phyloP scores from a whole-genome alignment of 2,113 vertebrate genomes.

The Rhinoptilus africanus region DNA sequence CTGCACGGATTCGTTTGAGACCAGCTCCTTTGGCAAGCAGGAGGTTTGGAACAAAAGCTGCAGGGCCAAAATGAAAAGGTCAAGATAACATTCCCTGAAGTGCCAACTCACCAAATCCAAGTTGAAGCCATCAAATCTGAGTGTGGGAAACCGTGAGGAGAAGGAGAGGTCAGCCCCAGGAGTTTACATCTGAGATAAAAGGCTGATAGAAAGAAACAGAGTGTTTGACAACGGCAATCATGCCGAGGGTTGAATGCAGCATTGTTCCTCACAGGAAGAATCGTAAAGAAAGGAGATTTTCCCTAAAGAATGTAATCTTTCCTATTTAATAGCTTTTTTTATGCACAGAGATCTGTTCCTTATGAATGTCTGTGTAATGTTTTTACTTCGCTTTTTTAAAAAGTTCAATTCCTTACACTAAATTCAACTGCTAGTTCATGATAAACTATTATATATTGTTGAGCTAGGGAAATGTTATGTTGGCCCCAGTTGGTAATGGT shows the following conservation, averaged over 20 bases:
- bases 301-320: neutral
- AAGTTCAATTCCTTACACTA: neutral
- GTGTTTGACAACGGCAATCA: constrained; percentile 29
- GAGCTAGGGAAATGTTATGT: neutral
- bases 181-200: constrained; percentile 34
- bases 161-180: constrained; percentile 18
- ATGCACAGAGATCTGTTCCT: neutral
- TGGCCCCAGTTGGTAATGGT: neutral
- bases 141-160: constrained; percentile 26
- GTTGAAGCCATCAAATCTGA: neutral
- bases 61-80: constrained; percentile 5
- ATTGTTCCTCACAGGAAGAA: constrained; percentile 9
- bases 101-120: constrained; percentile 5
- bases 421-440: neutral
- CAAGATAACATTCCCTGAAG: neutral
- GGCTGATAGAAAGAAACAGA: neutral
- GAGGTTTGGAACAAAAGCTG: constrained; percentile 4
- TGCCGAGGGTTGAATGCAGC: neutral
- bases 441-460: neutral
- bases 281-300: constrained; percentile 17
- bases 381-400: neutral
- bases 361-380: neutral
- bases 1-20: neutral
- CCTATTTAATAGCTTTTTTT: neutral
- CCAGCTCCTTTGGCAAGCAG: neutral